Conservation (phyloP, 1,140 invertebrate species). For the Brachionus angularis region DNA sequence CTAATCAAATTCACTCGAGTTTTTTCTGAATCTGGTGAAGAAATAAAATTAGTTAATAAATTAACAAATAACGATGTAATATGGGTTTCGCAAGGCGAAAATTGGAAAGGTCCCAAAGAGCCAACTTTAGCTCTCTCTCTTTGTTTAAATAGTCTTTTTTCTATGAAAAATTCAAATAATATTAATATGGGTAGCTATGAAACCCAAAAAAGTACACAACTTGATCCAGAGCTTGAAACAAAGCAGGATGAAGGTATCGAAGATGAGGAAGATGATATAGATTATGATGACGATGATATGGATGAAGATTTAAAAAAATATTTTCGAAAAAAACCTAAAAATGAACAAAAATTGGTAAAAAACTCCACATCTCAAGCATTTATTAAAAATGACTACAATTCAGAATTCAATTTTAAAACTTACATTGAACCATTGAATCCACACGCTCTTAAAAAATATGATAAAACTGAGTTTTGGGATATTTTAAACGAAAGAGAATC, state of each 20-base stretch:
- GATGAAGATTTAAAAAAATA: slow-evolving; percentile 22
- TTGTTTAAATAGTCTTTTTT: background rate
- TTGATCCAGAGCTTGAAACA: background rate
- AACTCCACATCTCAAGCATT: background rate
- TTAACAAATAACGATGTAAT: background rate
- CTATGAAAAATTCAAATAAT: too few species aligned
- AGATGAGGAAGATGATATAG: background rate
- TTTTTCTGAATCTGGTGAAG: slow-evolving; percentile 7
- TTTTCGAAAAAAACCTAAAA: slow-evolving; percentile 10
- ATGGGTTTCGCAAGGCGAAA: slow-evolving; percentile 39
- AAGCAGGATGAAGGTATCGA: background rate
- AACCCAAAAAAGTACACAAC: background rate
- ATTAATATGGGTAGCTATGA: background rate
- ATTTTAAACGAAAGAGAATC: background rate
- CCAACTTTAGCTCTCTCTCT: background rate
- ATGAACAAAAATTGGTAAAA: background rate
- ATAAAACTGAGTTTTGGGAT: slow-evolving; percentile 16
- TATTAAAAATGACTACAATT: too few species aligned
- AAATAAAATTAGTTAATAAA: slow-evolving; percentile 35
- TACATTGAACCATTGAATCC: background rate
- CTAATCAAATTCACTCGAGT: slow-evolving; percentile 26
- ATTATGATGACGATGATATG: background rate
- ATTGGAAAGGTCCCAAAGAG: slow-evolving; percentile 15
- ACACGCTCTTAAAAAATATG: slow-evolving; percentile 15
- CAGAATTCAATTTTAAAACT: slow-evolving; percentile 3